Evolutionary conservation across 2,888 invertebrate genomes (phyloP), one percentile per base, ranked within the genome.

Genomic region (Flabesymbios commensalis): DNA sequence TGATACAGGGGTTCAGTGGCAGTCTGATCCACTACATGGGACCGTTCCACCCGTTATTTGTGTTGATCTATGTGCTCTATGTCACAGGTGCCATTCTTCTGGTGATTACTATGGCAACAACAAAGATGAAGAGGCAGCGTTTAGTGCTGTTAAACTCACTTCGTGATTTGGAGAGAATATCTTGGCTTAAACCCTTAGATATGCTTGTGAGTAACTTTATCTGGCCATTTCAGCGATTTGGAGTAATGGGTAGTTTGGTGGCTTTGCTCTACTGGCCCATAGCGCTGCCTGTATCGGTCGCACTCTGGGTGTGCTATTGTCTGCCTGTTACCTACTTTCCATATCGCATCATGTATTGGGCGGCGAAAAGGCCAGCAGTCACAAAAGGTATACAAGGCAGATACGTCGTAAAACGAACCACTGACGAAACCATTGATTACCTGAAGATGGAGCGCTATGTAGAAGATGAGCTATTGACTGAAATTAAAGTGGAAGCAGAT

Each of bases 201-300:
- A 71, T 78, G 24, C 59, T 78, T 14, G 65, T 78, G 1, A 64
- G 74, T n/a, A 70, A 75, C 47, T 59, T 75, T 7, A 62, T 80
- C 26, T 77, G 72, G 74, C 81, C 81, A 0, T 81, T 79, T 66
- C 72, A 74, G 56, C 74, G 71, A 39, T 77, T 70, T 59, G 80
- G 80, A 1, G 58, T 78, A 0, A 33, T 78, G 1, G 80, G 76
- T 1, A 65, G 77, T 31, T 22, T 78, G 0, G 54, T 78, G 0
- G 75, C 70, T 14, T 74, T 77, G 3, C 28, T 78, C 3, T 78
- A 78, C 58, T 71, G 73, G 54, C 64, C 71, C 0, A 10, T 76
- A 0, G 72, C 74, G 0, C 49, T 75, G 3, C 79, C 79, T 0
- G 28, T 75, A 2, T 73, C 74, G 42, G 32, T 70, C 2, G 14